These are phyloP conservation scores for Fopius arisanus DNA, from an alignment of 1,140 invertebrate species.

Conservation along the genomic window DNA sequence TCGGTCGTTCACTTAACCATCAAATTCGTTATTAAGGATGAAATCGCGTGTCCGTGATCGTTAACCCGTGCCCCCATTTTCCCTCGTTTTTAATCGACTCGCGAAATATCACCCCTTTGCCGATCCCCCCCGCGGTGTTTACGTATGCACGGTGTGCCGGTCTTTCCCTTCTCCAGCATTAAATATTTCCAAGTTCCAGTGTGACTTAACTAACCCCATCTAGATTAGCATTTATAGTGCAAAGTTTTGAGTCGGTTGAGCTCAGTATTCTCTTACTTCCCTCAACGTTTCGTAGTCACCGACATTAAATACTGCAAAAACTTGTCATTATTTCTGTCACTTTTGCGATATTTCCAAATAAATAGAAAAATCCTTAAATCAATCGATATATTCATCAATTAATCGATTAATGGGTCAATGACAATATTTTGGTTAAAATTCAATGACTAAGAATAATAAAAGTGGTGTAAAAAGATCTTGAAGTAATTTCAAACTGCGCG, in stretches of 20 bases:
- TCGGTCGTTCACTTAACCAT: background rate
- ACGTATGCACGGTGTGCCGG: background rate
- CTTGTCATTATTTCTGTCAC: too few species aligned
- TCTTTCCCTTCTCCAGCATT: background rate
- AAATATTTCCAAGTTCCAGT: conserved; percentile 5
- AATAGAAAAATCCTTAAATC: too few species aligned
- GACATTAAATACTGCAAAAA: too few species aligned
- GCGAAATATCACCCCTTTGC: background rate
- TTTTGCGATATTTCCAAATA: too few species aligned
- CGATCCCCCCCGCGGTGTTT: background rate
- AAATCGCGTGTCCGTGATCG: background rate
- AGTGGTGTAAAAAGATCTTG: background rate
- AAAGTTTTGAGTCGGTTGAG: conserved; percentile 21
- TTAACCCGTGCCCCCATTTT: background rate
- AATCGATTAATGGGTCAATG: too few species aligned
- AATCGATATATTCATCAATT: too few species aligned
- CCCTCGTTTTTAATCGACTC: background rate
- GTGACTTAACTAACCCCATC: conserved; percentile 21
- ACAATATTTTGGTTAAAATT: too few species aligned
- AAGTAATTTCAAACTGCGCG: background rate
- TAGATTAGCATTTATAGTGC: conserved; percentile 25
- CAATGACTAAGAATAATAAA: too few species aligned
- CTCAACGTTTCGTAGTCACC: too few species aligned
- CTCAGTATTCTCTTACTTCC: background rate
- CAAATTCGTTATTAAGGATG: background rate